Conservation (phyloP, 2,888 invertebrate genomes). For the Choristoneura rosaceana region DNA sequence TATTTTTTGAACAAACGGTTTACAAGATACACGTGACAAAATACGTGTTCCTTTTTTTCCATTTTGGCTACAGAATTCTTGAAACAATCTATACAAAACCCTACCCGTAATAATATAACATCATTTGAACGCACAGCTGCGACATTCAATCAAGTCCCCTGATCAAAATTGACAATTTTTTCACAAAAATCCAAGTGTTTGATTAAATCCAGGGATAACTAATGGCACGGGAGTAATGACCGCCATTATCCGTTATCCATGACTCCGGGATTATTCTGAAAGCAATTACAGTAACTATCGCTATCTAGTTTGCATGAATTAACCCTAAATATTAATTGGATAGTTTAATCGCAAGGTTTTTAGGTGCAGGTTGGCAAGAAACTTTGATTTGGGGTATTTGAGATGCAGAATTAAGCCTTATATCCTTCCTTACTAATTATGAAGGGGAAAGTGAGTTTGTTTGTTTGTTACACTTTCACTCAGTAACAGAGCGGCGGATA, state of each 20-base stretch:
- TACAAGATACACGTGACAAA: no score
- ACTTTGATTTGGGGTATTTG: neutral
- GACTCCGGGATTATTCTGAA: slow-evolving; percentile 24
- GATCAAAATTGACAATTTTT: slow-evolving; percentile 18
- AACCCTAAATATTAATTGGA: slow-evolving; percentile 37
- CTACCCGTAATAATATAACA: neutral
- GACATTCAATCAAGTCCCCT: slow-evolving; percentile 4
- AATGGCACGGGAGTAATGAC: slow-evolving; percentile 19
- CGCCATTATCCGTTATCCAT: slow-evolving; percentile 16
- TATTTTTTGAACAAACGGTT: no score
- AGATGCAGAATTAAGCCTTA: no score
- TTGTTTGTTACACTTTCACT: no score
- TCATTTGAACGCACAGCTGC: slow-evolving; percentile 10
- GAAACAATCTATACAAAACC: no score
- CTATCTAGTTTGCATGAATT: slow-evolving; percentile 35
- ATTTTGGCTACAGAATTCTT: no score
- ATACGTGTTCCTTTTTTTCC: no score
- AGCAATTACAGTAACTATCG: slow-evolving; percentile 35
- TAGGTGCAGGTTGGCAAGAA: slow-evolving; percentile 1
- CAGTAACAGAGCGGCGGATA: no score
- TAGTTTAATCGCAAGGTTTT: slow-evolving; percentile 9
- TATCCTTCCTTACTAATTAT: no score
- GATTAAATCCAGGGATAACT: slow-evolving; percentile 33
- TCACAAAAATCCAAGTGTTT: slow-evolving; percentile 22
- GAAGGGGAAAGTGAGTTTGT: no score